These are phyloP conservation scores for Sebastes minor DNA, from an alignment of 2,797 vertebrate species.

Conservation along the genomic window DNA sequence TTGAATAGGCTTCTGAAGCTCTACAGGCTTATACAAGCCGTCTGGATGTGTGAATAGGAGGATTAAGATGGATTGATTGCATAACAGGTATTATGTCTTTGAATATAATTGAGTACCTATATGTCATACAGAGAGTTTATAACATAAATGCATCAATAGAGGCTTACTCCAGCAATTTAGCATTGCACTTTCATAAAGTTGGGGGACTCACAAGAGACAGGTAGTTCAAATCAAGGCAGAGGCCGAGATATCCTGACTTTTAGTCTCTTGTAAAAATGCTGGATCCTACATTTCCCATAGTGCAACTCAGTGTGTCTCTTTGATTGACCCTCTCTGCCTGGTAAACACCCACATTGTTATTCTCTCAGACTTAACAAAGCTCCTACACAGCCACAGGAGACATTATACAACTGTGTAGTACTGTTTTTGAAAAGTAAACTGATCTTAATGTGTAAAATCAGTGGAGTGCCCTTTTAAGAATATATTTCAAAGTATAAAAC, in stretches of 20 bases:
- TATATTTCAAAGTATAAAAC: background rate
- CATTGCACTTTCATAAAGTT: background rate
- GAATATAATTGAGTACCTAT: background rate
- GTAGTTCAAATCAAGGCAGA: background rate
- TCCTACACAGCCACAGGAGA: background rate
- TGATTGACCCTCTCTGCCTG: background rate
- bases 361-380: background rate
- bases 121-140: background rate
- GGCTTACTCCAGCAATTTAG: background rate
- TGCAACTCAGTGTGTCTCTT: background rate
- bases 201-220: background rate
- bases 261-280: background rate
- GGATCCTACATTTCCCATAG: background rate
- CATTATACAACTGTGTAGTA: background rate
- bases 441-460: background rate
- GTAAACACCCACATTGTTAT: background rate
- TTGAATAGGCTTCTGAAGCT: background rate
- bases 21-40: background rate
- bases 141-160: background rate
- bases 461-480: background rate
- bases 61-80: background rate
- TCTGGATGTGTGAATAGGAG: background rate
- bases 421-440: background rate
- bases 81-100: background rate
- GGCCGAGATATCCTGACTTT: background rate